Base-by-base conservation (phyloP, 2,888 invertebrate species). In the Tanytarsus gracilentus region DNA sequence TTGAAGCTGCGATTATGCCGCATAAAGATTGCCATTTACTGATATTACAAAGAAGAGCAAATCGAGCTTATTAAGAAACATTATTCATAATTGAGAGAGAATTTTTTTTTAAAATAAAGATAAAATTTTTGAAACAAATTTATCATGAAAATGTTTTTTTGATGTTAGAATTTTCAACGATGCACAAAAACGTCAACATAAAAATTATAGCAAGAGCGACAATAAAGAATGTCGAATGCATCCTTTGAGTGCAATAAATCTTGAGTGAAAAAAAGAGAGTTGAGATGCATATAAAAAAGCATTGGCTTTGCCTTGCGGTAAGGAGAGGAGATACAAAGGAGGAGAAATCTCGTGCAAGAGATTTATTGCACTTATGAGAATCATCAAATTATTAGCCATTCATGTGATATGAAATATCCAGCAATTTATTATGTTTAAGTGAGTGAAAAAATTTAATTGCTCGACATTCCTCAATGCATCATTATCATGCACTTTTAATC, bases 341-440 rank as follows among this genome's bases (percentile, higher is more conserved):
- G 23, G 11, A 33, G 18, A 21, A 23, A 23, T 44, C 23, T 44
- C 44, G 23, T 44, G 18, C 33, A 18, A 44, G 21, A 44, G 44
- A 44, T 44, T 44, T 44, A 44, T 44, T 21, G 44, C 44, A 44
- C 44, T 44, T 44, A 58, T 58, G 58, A 27, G 58, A 30, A 58
- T 58, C 48, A 30, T 58, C 58, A 58, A 56, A 44, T 29, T 52
- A 52, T 53, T 53, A 53, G 25, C 23, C 53, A 53, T 53, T 53
- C 53, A 44, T 44, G 23, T 44, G 21, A 44, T 44, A 23, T 18
- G 23, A 44, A 23, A 23, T 44, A 44, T 44, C 18, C 44, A 44
- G n/a, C 23, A 44, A 44, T 44, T 44, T 44, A 44, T 44, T 44
- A 23, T 23, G 18, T 18, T 44, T 44, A 44, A 44, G 44, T 44